Base-by-base conservation (phyloP, 2,113 vertebrate genomes). In the Orthochromis malagaraziensis region DNA sequence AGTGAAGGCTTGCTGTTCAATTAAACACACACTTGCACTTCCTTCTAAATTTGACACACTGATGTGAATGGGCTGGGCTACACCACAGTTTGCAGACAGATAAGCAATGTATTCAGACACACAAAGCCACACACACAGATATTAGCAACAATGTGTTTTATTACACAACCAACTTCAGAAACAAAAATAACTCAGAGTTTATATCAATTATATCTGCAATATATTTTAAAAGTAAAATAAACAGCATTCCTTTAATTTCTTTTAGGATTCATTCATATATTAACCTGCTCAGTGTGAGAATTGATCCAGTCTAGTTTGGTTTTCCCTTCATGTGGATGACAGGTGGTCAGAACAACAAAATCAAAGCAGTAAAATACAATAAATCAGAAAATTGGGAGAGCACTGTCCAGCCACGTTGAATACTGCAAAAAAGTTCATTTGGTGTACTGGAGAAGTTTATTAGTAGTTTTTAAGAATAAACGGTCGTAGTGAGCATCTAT, bases 401-500 rank as follows among this genome's bases (percentile, higher is more conserved):
- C 33, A 58, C 5, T 4, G 55, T 73, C 21, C 35, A 45, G 84
- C 24, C 42, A 11, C 4, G 6, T 24, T 65, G 73, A 90, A 91
- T 70, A 90, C 85, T 91, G 86, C 38, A 65, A 86, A 75, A 19
- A 16, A 8, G 29, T 79, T 63, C 47, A 63, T 85, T 35, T 55
- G 84, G 35, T 65, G 54, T 12, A 16, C 29, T 53, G 68, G 26
- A 38, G 55, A 4, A 8, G 82, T 91, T 89, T 81, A 10, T 90
- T 14, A 31, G 82, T 9, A 21, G 60, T 3, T 77, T 42, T 63
- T 60, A 21, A 6, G 13, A 29, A 47, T 75, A 47, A 57, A 40
- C 6, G 2, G 55, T 19, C 4, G 9, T 24, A 24, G 5, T 7
- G 31, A 63, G 24, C 26, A 49, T 26, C n/a, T 14, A 58, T 12